Base-by-base conservation (phyloP, 2,113 vertebrate genomes). In the Proteles cristata region DNA sequence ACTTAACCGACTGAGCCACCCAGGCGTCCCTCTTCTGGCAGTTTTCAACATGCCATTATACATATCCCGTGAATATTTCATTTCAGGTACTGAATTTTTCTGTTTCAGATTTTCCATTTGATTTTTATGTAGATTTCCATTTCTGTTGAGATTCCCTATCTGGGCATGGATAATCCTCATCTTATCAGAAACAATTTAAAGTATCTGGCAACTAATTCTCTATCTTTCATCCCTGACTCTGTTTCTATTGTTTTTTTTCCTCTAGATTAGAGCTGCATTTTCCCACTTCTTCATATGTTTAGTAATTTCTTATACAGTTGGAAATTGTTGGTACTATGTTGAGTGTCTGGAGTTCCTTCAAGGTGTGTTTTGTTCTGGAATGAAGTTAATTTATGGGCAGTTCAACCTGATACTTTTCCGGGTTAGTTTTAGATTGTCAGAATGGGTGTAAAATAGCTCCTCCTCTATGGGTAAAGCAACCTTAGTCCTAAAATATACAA, bases 11-110 rank as follows among this genome's bases (percentile, higher is more conserved):
- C 39, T 39, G 39, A 39, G 39, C 39, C 39, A 39, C 39, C 39
- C 39, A 39, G 39, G 3, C 39, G 39, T 3, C 39, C 39, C 39
- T 77, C 33, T 88, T 91, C 33, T 35, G 6, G 74, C 45, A 69
- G 68, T 43, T 95, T 95, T 63, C 31, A 65, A 95, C 63, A 88
- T 93, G 39, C 55, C 35, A 85, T 58, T 92, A 79, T 73, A 92
- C 10, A 71, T 14, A 73, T 55, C 39, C 25, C 48, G 21, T 28
- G 11, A 93, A 68, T 81, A 81, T 55, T 81, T 80, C 68, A 90
- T 43, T 95, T 93, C 55, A 68, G 33, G 82, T 53, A 92, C 1
- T 92, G 11, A 28, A 63, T 69, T 91, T 74, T 85, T 58, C 55
- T 76, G 25, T 88, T 90, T 55, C 66, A 68, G 12, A 65, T 74